Conservation (phyloP, 2,888 invertebrate genomes). For the Trichogramma dendrolimi region DNA sequence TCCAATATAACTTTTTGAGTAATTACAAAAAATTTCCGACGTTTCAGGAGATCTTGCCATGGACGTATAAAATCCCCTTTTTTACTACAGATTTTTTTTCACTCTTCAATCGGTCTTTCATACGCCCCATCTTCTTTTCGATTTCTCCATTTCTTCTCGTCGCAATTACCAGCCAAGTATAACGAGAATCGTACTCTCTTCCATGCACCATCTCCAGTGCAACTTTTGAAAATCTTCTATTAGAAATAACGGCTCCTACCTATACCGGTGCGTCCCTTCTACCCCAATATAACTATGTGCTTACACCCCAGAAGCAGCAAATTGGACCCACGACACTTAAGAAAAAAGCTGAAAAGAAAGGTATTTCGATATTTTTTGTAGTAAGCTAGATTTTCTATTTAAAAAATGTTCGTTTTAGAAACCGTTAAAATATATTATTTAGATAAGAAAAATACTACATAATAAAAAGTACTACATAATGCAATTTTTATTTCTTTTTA, state of each 20-base stretch:
- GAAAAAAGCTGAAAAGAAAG: neutral
- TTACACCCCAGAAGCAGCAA: constrained; percentile 18
- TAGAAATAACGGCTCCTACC: constrained; percentile 44
- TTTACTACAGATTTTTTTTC: too few relatives aligned
- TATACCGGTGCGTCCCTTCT: constrained; percentile 2
- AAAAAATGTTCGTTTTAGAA: too few relatives aligned
- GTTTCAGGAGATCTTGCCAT: too few relatives aligned
- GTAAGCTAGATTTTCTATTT: too few relatives aligned
- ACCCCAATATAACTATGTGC: constrained; percentile 14
- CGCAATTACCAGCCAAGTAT: constrained; percentile 44
- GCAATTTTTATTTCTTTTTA: too few relatives aligned
- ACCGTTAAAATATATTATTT: too few relatives aligned
- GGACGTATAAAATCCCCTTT: too few relatives aligned
- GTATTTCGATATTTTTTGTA: too few relatives aligned
- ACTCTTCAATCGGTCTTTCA: neutral
- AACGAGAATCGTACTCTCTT: constrained; percentile 39
- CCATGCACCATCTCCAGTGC: constrained; percentile 28
- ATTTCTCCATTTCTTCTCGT: neutral
- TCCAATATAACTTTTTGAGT: too few relatives aligned
- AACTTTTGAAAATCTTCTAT: constrained; percentile 51
- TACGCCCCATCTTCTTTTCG: neutral
- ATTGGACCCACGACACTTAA: constrained; percentile 29
- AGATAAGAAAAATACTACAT: too few relatives aligned
- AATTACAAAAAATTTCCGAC: too few relatives aligned
- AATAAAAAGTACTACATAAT: too few relatives aligned